Conservation (phyloP, 2,113 vertebrate genomes). For the Carassius auratus region DNA sequence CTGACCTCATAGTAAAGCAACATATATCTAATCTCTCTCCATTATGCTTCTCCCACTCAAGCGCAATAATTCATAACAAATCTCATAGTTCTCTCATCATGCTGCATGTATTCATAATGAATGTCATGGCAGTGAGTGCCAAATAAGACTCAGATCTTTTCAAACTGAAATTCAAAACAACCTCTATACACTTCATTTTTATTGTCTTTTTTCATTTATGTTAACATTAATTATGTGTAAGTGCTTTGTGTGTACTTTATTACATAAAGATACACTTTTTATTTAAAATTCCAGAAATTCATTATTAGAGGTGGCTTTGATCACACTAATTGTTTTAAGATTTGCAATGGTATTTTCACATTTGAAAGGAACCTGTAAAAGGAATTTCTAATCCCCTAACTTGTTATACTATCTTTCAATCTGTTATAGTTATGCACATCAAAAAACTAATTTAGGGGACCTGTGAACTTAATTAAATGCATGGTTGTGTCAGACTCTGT, state of each 20-base stretch:
- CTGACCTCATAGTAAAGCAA: background rate
- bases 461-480: background rate
- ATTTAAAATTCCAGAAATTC: background rate
- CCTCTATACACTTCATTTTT: background rate
- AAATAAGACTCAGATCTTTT: background rate
- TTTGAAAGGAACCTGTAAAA: background rate
- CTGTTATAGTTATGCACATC: background rate
- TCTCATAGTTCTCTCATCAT: constrained; percentile 4
- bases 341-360: background rate
- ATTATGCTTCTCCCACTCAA: background rate
- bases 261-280: background rate
- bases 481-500: background rate
- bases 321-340: background rate
- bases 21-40: background rate
- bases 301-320: background rate
- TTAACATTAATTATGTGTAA: background rate
- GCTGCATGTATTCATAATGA: constrained; percentile 30
- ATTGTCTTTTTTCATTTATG: background rate
- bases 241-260: background rate
- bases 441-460: background rate
- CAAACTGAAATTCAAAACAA: background rate
- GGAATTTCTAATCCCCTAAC: background rate
- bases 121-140: background rate
- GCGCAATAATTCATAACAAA: constrained; percentile 41
- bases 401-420: background rate